Conservation (phyloP, 1,140 invertebrate species). For the Apolygus lucorum region DNA sequence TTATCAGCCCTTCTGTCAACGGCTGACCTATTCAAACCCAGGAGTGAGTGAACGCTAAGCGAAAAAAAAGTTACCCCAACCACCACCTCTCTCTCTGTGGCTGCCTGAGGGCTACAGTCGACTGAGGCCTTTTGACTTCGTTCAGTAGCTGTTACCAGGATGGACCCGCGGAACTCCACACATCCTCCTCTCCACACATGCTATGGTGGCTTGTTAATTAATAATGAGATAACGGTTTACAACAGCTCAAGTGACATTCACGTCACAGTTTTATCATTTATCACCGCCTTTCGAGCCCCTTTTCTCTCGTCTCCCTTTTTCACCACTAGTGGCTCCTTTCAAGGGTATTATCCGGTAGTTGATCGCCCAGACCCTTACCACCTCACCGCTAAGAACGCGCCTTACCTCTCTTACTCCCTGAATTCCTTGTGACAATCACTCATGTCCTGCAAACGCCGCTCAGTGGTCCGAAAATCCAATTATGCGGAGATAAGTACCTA, state of each 20-base stretch:
- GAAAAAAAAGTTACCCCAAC: neutral
- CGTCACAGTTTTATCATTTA: neutral
- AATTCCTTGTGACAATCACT: too few relatives aligned
- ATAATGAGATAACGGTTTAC: neutral
- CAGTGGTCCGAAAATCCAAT: too few relatives aligned
- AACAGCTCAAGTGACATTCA: neutral
- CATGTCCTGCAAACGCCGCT: too few relatives aligned
- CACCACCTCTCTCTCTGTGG: neutral
- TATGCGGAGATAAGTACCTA: too few relatives aligned
- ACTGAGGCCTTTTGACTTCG: neutral
- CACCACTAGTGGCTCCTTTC: too few relatives aligned
- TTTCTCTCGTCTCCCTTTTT: too few relatives aligned
- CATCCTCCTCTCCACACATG: neutral
- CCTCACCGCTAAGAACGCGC: too few relatives aligned
- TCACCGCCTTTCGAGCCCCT: neutral
- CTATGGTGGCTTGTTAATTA: neutral
- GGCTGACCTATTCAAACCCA: neutral
- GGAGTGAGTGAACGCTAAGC: neutral
- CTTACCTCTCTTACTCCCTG: too few relatives aligned
- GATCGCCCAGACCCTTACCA: too few relatives aligned
- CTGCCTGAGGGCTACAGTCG: neutral
- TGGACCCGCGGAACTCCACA: neutral
- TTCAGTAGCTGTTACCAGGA: neutral
- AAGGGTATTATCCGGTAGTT: too few relatives aligned
- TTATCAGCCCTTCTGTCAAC: neutral